phyloP scores from a whole-genome alignment of 2,797 vertebrate species.

The Knipowitschia caucasica region DNA sequence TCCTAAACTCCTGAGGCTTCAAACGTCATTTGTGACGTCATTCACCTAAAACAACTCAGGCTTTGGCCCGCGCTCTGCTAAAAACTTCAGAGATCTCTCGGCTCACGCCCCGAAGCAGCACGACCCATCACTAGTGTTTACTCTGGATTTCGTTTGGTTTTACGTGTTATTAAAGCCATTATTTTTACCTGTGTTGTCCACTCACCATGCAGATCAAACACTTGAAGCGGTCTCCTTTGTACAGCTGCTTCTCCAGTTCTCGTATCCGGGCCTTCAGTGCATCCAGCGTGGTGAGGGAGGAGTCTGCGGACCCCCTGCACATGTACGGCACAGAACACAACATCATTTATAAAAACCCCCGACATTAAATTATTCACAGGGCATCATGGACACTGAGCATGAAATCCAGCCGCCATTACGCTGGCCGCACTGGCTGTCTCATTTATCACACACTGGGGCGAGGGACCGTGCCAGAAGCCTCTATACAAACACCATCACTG shows the following conservation, averaged over 20 bases:
- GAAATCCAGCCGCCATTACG: conserved; percentile 78
- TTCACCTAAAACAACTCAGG: too few relatives aligned
- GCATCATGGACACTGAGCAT: conserved; percentile 76
- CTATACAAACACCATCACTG: conserved; percentile 19
- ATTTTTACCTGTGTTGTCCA: not conserved
- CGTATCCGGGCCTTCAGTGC: conserved; percentile 95
- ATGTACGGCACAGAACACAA: conserved; percentile 11
- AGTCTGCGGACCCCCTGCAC: conserved; percentile 87
- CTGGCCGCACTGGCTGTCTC: conserved; percentile 64
- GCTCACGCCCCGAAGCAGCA: too few relatives aligned
- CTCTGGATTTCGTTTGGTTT: too few relatives aligned
- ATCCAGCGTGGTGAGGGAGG: conserved; percentile 89
- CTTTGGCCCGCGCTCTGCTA: too few relatives aligned
- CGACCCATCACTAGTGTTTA: too few relatives aligned
- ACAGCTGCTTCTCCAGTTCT: conserved; percentile 96
- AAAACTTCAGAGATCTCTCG: too few relatives aligned
- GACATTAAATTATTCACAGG: conserved; percentile 77
- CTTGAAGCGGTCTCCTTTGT: conserved; percentile 96
- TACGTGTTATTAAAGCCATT: too few relatives aligned
- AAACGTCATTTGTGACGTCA: too few relatives aligned
- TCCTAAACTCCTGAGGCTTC: too few relatives aligned
- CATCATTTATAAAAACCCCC: conserved; percentile 78
- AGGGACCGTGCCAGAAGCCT: conserved; percentile 29
- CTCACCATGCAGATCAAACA: conserved; percentile 99
- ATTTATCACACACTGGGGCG: conserved; percentile 67